Evolutionary conservation across 1,140 invertebrate genomes (phyloP).

Genomic region (Neodiprion pinetum): DNA sequence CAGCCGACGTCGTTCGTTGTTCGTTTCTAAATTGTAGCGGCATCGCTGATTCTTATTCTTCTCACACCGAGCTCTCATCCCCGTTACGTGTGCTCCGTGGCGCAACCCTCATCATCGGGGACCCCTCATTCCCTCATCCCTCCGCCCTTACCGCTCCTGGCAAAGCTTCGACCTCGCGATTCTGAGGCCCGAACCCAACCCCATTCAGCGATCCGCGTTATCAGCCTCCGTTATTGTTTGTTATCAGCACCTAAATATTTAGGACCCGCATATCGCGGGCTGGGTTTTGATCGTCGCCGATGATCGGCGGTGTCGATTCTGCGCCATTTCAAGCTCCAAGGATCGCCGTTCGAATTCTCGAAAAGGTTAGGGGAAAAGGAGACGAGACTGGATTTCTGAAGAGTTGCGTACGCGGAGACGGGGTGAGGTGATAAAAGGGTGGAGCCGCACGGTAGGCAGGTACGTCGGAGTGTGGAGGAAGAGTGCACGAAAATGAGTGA

Average conservation of each 20-base stretch:
- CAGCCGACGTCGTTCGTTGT: background rate
- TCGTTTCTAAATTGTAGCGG: background rate
- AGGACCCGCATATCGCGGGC: conserved; percentile 13
- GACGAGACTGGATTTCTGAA: too few species aligned
- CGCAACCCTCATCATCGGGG: conserved; percentile 28
- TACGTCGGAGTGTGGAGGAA: background rate
- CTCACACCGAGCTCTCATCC: conserved; percentile 9
- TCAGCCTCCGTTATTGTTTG: conserved; percentile 42
- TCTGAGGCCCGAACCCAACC: conserved; percentile 1
- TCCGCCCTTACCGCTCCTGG: conserved; percentile 12
- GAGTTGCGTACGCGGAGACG: too few species aligned
- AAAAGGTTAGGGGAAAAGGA: too few species aligned
- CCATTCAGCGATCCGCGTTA: conserved; percentile 28
- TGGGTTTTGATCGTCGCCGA: too few species aligned
- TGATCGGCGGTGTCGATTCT: too few species aligned
- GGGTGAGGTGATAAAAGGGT: too few species aligned
- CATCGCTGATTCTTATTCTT: conserved; percentile 12
- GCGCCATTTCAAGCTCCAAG: too few species aligned
- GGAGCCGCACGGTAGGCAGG: background rate
- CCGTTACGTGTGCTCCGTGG: conserved; percentile 8
- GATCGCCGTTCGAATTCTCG: too few species aligned
- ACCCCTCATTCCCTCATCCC: background rate
- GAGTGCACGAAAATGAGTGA: conserved; percentile 42
- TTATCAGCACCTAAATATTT: conserved; percentile 39
- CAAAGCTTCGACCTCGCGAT: background rate